Conservation (phyloP, 2,888 invertebrate genomes). For the Euphydryas editha region DNA sequence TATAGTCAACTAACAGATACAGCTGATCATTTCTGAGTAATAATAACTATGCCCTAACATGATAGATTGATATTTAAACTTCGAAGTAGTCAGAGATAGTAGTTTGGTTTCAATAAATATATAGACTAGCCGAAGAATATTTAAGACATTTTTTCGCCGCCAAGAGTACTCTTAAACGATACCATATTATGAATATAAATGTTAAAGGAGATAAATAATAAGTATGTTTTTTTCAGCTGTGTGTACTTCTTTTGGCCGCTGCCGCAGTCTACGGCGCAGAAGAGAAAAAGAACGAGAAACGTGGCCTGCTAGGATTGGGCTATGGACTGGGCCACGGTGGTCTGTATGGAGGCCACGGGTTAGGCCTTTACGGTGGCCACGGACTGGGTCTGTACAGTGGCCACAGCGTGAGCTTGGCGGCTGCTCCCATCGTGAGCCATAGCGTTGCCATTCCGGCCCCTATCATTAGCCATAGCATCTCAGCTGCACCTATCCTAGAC, state of each 20-base stretch:
- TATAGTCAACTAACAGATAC: no score
- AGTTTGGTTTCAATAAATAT: no score
- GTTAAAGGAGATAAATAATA: not conserved
- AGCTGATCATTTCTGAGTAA: no score
- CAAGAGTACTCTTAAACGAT: no score
- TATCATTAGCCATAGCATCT: constrained; percentile 49
- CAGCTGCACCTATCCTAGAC: constrained; percentile 49
- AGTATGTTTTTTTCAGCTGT: constrained; percentile 56
- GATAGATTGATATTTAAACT: no score
- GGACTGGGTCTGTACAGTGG: constrained; percentile 50
- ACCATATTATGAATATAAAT: constrained; percentile 1
- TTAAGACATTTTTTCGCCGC: no score
- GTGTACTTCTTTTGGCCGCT: constrained; percentile 62
- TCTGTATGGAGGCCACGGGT: constrained; percentile 46
- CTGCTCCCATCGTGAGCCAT: constrained; percentile 49
- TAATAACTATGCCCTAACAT: no score
- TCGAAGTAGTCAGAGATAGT: no score
- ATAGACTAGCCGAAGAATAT: no score
- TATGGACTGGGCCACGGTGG: constrained; percentile 68
- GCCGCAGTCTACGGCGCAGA: constrained; percentile 65
- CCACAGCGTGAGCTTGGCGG: constrained; percentile 47
- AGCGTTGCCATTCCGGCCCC: constrained; percentile 49
- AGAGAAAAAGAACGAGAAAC: constrained; percentile 77
- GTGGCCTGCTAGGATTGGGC: constrained; percentile 76
- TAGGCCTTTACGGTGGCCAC: constrained; percentile 51